Evolutionary conservation across 2,113 vertebrate genomes (phyloP), one percentile per base, ranked within the genome.

Genomic region (Aphelocoma coerulescens): DNA sequence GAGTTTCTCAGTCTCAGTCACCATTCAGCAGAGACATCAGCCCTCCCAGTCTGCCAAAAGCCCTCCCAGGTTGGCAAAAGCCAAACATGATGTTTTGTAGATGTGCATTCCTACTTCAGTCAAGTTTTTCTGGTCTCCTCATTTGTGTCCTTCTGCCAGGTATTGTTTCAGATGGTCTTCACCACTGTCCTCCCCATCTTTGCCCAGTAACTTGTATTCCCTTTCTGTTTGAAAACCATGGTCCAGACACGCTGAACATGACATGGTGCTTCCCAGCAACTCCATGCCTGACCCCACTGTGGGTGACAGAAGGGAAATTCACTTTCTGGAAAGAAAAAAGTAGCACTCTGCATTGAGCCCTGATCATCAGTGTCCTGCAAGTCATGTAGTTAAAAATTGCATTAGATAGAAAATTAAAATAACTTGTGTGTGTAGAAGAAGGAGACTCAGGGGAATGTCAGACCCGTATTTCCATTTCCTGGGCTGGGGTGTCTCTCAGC

Each of bases 231-330:
- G 57, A 91, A 87, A 75, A 37, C 16, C 0, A 0, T 18, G 16
- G 32, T 77, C 52, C 0, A 0, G 18, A 52, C 9, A 8, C 3
- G 2, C n/a, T 81, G 27, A 61, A 32, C 8, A 13, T n/a, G 39
- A 67, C 16, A 26, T 54, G 32, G 9, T 16, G 3, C 18, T 82
- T 52, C 54, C n/a, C n/a, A 86, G 55, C 28, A 58, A 35, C 35
- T 41, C 44, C 49, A 19, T 61, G 44, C 17, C 33, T 72, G 55
- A 71, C 6, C 2, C 11, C 35, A 57, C 37, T 17, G 9, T 39
- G 3, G 1, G 16, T 59, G 46, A 52, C 41, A 66, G 35, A 75
- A 87, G 21, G 49, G 3, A 90, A 95, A 82, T 79, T 85, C 14
- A 80, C 33, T 83, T 88, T 83, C 62, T 89, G 58, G 15, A 65